Base-by-base conservation (phyloP, 2,113 vertebrate genomes). In the Pachypanchax playfairii region DNA sequence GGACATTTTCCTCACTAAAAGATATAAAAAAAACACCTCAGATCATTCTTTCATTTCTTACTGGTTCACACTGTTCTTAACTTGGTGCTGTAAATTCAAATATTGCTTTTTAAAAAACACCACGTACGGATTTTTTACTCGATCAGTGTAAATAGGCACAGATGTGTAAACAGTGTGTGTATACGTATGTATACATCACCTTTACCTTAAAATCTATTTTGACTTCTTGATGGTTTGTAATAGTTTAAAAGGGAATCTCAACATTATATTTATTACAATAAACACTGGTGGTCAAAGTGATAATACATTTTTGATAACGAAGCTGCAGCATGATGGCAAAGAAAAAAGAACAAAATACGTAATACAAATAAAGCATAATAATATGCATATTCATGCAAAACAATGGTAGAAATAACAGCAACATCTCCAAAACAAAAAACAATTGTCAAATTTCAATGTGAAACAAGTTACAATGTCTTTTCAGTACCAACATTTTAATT, bases 401-500 rank as follows among this genome's bases (percentile, higher is more conserved):
- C 22, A 62, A 13, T 28, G 2, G 47, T 5, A 39, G 1, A 26
- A 20, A 64, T 47, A 48, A 74, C 29, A 82, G 80, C 70, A 41
- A 63, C 65, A 70, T 33, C 12, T 14, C 56, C 21, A 62, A 84
- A 87, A 79, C 65, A 56, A 68, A 17, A 51, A 51, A 18, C 22
- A 73, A 85, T 46, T 58, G 56, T 52, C 38, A 43, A 65, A 87
- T 75, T 72, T 42, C 56, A 61, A 42, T 41, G 46, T 62, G 77
- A 67, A 81, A 75, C 65, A 65, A 75, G 48, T 53, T 62, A 73
- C 48, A 78, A 73, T 68, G 49, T 71, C 88, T 88, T 88, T 93
- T 91, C 88, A 92, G 78, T 49, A 38, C 10, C 66, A 87, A 85
- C 70, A 90, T 88, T 90, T 90, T 87, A 90, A 91, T 92, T 91